Conservation (phyloP, 53 echinoderm and acorn worm species). For the Echinarachnius parma region DNA sequence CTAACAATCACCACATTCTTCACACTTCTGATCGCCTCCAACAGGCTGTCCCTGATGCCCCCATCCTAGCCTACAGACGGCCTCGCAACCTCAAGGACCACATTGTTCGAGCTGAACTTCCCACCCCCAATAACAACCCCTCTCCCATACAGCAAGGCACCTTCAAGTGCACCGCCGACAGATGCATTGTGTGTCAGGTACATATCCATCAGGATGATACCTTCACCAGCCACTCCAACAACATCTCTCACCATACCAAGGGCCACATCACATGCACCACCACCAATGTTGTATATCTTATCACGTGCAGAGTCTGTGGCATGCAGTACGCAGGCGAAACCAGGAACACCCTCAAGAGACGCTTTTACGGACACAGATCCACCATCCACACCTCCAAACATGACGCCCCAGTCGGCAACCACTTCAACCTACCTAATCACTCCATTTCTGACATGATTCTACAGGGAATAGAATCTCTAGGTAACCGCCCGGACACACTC, state of each 20-base stretch:
- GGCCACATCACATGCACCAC: constrained; percentile 27
- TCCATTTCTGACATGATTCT: no score
- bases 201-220: constrained; percentile 2
- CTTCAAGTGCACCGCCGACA: background rate
- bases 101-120: background rate
- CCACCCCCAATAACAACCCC: background rate
- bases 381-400: constrained; percentile 24
- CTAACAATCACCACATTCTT: background rate
- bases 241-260: background rate
- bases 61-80: no score
- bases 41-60: no score
- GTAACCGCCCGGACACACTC: no score
- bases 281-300: constrained; percentile 21
- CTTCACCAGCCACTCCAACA: background rate
- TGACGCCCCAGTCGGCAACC: background rate
- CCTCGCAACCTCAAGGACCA: no score
- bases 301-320: constrained; percentile 8
- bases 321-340: constrained; percentile 7
- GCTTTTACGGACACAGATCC: constrained; percentile 17
- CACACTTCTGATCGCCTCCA: background rate
- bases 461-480: no score
- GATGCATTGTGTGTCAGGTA: background rate
- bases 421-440: constrained; percentile 15
- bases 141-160: constrained; percentile 8
- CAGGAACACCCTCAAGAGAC: background rate